Conservation (phyloP, 2,888 invertebrate genomes). For the Dendrolimus houi region DNA sequence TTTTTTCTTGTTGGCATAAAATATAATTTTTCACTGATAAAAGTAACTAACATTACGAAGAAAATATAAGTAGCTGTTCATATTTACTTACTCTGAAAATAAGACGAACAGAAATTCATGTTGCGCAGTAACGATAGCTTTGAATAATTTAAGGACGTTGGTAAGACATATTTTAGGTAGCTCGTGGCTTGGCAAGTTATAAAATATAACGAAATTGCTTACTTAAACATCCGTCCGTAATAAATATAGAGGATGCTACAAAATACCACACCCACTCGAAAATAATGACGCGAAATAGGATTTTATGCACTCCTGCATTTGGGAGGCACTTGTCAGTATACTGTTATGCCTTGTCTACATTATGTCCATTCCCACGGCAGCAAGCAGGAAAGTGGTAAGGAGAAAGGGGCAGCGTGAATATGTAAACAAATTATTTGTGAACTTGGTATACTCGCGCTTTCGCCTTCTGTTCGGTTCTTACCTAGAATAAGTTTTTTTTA, state of each 20-base stretch:
- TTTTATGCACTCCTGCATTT: conserved; percentile 26
- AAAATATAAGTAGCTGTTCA: no score
- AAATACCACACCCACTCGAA: conserved; percentile 44
- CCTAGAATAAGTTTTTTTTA: no score
- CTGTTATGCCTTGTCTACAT: no score
- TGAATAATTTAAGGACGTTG: not conserved
- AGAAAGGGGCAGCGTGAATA: no score
- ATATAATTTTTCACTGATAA: no score
- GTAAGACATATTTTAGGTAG: not conserved
- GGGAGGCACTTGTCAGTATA: not conserved
- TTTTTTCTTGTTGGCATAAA: no score
- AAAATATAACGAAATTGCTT: conserved; percentile 25
- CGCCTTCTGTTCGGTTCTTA: no score
- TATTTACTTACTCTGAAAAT: not conserved
- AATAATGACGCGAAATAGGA: conserved; percentile 61
- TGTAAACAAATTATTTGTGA: no score
- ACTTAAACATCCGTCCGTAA: conserved; percentile 16
- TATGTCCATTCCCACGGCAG: no score
- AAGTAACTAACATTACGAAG: no score
- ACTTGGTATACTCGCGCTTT: no score
- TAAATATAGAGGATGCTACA: conserved; percentile 29
- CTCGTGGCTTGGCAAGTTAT: conserved; percentile 1
- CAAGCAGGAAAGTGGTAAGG: no score
- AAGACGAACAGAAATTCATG: not conserved
- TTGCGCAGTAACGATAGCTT: not conserved